Conservation (phyloP, 2,888 invertebrate genomes). For the Boloria selene region DNA sequence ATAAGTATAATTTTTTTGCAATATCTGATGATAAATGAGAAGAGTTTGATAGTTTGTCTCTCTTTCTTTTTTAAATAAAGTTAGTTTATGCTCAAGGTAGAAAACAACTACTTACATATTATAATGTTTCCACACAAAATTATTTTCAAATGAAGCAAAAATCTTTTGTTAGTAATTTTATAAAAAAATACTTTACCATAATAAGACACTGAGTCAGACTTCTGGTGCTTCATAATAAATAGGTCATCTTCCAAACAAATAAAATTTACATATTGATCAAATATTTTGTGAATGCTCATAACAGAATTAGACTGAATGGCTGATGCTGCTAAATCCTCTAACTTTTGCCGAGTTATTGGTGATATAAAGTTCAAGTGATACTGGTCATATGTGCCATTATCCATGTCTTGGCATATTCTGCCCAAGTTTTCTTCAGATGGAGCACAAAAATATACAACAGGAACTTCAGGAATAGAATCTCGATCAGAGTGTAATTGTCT, state of each 20-base stretch:
- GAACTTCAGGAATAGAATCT: conserved; percentile 98
- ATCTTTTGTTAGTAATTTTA: too few species aligned
- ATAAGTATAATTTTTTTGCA: too few species aligned
- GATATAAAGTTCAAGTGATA: conserved; percentile 99
- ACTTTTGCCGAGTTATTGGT: conserved; percentile 94
- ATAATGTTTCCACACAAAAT: too few species aligned
- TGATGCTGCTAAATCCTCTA: conserved; percentile 97
- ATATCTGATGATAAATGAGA: too few species aligned
- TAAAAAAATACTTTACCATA: conserved; percentile 84
- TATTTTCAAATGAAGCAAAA: too few species aligned
- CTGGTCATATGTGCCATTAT: conserved; percentile 94
- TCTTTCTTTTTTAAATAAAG: too few species aligned
- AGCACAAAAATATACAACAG: conserved; percentile 98
- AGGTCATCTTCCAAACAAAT: conserved; percentile 99
- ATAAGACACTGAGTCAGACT: conserved; percentile 94
- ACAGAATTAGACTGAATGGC: conserved; percentile 95
- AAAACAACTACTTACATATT: too few species aligned
- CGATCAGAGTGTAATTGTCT: conserved; percentile 94
- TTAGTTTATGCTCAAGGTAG: too few species aligned
- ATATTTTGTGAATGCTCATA: conserved; percentile 96
- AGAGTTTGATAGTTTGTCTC: too few species aligned
- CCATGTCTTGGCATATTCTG: conserved; percentile 94
- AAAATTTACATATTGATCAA: conserved; percentile 99
- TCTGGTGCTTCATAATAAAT: conserved; percentile 96
- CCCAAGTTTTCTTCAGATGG: conserved; percentile 98